Percentiles rank a stretch among this genome's conserved stretches.
These are phyloP conservation scores for Mesorhabditis belari DNA, from an alignment of 2,888 invertebrate genomes.

Conservation along the genomic window DNA sequence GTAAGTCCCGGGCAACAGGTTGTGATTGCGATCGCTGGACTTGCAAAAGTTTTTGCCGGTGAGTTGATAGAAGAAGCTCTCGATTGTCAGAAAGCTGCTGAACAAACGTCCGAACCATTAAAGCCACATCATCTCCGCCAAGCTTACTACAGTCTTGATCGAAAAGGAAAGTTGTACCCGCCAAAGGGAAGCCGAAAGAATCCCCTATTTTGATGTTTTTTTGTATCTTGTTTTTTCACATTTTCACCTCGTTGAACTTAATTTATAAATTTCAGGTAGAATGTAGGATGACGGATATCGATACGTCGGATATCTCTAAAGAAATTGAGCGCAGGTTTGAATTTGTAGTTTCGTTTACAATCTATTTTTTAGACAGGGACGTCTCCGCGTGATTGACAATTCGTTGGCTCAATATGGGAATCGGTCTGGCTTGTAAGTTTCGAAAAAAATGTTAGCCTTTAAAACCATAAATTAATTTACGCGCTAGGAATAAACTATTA, in stretches of 20 bases:
- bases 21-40: slow-evolving; percentile 98
- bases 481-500: too few species aligned
- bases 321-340: neutral
- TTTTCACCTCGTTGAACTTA: too few species aligned
- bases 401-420: neutral
- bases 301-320: neutral
- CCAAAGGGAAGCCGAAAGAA: slow-evolving; percentile 27
- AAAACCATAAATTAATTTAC: too few species aligned
- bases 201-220: slow-evolving; percentile 15
- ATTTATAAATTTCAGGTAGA: too few species aligned
- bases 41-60: slow-evolving; percentile 93
- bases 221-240: neutral
- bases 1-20: slow-evolving; percentile 89
- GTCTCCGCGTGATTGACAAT: neutral
- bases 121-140: slow-evolving; percentile 30
- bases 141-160: slow-evolving; percentile 33
- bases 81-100: slow-evolving; percentile 15
- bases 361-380: neutral
- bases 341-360: neutral
- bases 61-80: slow-evolving; percentile 90
- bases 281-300: neutral
- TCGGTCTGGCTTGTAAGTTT: neutral
- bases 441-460: too few species aligned
- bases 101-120: slow-evolving; percentile 15
- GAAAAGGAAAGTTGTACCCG: slow-evolving; percentile 44